Evolutionary conservation across 2,113 vertebrate species (phyloP).

Genomic region (Nipponia nippon): DNA sequence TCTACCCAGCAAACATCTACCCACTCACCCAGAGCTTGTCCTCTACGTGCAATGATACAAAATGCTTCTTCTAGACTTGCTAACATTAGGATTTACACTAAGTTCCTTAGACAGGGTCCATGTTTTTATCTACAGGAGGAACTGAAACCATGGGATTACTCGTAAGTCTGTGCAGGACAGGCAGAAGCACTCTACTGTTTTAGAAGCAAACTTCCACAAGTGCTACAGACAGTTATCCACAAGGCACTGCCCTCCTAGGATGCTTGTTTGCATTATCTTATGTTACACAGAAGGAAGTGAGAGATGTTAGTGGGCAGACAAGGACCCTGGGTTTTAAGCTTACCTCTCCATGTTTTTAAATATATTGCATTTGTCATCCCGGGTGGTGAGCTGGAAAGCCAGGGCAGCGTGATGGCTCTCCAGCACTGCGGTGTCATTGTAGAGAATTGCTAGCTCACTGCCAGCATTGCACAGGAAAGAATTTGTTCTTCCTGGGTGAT

Average conservation of each 20-base stretch:
- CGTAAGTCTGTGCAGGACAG: not conserved
- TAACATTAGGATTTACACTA: not conserved
- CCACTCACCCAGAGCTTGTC: not conserved
- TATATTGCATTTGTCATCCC: conserved; percentile 93
- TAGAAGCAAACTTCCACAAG: not conserved
- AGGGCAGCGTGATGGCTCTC: conserved; percentile 95
- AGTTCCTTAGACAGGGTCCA: not conserved
- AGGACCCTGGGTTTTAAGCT: not conserved
- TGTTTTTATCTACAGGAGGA: not conserved
- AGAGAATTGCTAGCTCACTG: conserved; percentile 90
- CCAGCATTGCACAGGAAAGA: conserved; percentile 96
- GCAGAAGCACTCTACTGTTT: not conserved
- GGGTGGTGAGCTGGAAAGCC: conserved; percentile 92
- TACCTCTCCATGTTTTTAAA: conserved; percentile 96
- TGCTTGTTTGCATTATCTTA: not conserved
- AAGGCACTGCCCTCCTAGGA: not conserved
- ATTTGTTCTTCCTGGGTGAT: conserved; percentile 95
- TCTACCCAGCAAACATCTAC: not conserved
- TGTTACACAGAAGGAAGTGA: not conserved
- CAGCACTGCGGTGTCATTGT: conserved; percentile 92
- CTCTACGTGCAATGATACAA: not conserved
- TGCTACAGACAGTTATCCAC: not conserved
- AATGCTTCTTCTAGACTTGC: not conserved
- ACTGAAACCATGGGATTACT: not conserved
- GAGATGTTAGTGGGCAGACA: not conserved